Base-by-base conservation (phyloP, 2,113 vertebrate genomes). In the Callorhinus ursinus region DNA sequence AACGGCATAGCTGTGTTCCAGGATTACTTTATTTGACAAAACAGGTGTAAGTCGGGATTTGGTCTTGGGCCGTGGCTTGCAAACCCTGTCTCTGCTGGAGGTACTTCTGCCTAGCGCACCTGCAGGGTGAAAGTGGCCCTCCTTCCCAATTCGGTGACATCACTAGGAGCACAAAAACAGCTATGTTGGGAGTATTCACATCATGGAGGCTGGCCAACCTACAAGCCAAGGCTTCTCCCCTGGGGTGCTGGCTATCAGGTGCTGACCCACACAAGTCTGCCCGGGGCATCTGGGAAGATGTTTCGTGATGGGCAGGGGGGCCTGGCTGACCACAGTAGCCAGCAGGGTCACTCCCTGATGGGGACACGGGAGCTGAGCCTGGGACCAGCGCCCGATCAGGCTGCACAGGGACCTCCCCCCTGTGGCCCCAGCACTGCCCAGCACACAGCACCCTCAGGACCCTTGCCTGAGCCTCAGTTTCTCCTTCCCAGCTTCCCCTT, bases 401-500 rank as follows among this genome's bases (percentile, higher is more conserved):
- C 39, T 2, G 4, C 4, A 0, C 0, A 19, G 26, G 55, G n/a
- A 4, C 15, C 36, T 21, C 22, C 21, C 0, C 22, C 39, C 12
- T 0, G 21, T 19, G 42, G 15, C 15, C 33, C 8, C 61, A 31
- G 57, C 61, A 31, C 26, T 65, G 61, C 61, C 26, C 61, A 65
- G 61, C 61, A 6, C 74, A 26, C 10, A 67, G 76, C 11, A 7
- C 26, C 31, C 61, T 55, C 4, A 21, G 15, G 13, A 46, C 24
- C 67, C 15, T 2, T 22, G n/a, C 2, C 7, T 2, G 19, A 12
- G 22, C 5, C 14, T 26, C 13, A 0, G 0, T 4, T 36, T n/a
- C 28, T 8, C 65, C 51, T 9, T 7, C 74, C 7, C 81, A 65
- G 10, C 4, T n/a, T 10, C 13, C 36, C 8, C 39, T 46, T 1